phyloP scores from a whole-genome alignment of 2,888 invertebrate species.

The Nomada fabriciana region DNA sequence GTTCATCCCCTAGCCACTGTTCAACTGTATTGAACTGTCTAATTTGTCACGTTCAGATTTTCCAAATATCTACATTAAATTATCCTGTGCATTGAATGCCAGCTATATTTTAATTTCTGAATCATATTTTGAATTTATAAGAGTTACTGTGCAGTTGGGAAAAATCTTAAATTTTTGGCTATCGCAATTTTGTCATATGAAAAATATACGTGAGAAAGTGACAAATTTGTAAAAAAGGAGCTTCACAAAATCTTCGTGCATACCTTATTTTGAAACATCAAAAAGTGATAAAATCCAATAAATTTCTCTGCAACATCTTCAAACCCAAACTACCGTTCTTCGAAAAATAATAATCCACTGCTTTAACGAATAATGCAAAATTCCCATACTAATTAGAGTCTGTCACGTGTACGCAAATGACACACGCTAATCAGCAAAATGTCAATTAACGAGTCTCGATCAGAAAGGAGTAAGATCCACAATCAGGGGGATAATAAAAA shows the following conservation, averaged over 20 bases:
- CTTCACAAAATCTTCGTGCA: too few relatives aligned
- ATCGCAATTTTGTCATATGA: too few relatives aligned
- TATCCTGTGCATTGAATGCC: too few relatives aligned
- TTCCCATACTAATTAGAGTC: neutral
- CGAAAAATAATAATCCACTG: neutral
- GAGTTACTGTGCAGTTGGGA: too few relatives aligned
- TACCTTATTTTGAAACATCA: too few relatives aligned
- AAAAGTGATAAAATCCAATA: neutral
- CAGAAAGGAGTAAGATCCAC: neutral
- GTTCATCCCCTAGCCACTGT: neutral
- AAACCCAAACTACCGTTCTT: neutral
- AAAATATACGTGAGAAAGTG: too few relatives aligned
- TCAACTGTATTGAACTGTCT: neutral
- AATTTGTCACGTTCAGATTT: too few relatives aligned
- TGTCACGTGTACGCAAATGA: neutral
- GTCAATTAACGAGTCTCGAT: neutral
- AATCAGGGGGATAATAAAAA: slow-evolving; percentile 5
- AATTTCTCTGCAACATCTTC: neutral
- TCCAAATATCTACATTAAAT: too few relatives aligned
- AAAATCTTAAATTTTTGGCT: too few relatives aligned
- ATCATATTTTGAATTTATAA: too few relatives aligned
- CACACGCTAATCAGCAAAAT: neutral
- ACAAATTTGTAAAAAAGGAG: too few relatives aligned
- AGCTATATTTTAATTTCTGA: too few relatives aligned
- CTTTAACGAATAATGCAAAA: neutral